Evolutionary conservation across 2,113 vertebrate genomes (phyloP).

Genomic region (Anseranas semipalmata): DNA sequence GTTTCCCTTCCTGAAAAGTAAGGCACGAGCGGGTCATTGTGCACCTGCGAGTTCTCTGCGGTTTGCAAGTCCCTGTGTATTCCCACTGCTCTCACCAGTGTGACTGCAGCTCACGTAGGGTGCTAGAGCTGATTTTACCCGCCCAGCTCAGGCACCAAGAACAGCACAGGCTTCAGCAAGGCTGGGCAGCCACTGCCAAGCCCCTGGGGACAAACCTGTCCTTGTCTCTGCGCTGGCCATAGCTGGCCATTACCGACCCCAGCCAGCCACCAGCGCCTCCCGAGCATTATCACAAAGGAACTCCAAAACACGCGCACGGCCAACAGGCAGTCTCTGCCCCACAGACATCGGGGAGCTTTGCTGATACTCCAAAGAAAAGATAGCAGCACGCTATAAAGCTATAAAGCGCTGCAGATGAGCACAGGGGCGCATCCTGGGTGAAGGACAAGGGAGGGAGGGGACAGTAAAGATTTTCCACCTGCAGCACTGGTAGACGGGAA

Average conservation of each 20-base stretch:
- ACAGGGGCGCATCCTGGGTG: not conserved
- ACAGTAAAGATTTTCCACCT: not conserved
- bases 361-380: not conserved
- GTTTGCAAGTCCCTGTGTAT: not conserved
- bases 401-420: not conserved
- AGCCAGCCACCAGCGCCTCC: not conserved
- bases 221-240: not conserved
- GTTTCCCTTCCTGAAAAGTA: not conserved
- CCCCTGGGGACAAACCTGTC: not conserved
- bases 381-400: rapidly evolving
- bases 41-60: not conserved
- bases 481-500: not conserved
- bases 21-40: not conserved
- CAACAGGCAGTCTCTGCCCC: not conserved
- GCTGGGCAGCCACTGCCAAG: not conserved
- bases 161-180: not conserved
- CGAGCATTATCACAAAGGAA: not conserved
- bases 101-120: not conserved
- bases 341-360: no score
- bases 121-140: not conserved
- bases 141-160: not conserved
- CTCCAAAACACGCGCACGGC: rapidly evolving
- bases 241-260: not conserved
- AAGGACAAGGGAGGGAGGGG: not conserved
- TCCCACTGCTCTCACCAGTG: not conserved